Conservation (phyloP, 2,113 vertebrate genomes). For the Toxostoma redivivum region DNA sequence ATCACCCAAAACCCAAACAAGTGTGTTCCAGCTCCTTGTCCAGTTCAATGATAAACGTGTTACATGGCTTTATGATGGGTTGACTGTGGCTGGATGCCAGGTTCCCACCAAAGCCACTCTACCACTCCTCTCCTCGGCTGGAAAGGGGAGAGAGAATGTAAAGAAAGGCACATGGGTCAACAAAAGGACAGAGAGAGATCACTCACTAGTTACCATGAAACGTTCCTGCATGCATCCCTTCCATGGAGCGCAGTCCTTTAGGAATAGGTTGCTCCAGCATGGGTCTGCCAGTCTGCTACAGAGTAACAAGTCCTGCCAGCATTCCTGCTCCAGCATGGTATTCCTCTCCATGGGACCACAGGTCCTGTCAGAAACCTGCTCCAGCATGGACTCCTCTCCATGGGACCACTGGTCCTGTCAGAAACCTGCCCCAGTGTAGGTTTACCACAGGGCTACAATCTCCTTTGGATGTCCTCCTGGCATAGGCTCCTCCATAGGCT, state of each 20-base stretch:
- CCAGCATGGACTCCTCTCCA: fast-evolving
- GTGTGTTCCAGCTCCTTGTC: not conserved
- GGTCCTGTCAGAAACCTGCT: not conserved
- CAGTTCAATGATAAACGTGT: not conserved
- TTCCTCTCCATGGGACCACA: not conserved
- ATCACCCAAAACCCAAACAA: not conserved
- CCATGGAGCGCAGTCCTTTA: not conserved
- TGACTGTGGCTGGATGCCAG: not conserved
- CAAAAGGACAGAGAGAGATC: not conserved
- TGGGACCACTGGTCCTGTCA: not conserved
- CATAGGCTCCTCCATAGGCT: fast-evolving
- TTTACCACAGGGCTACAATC: not conserved
- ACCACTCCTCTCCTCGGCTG: not conserved
- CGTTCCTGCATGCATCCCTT: fast-evolving
- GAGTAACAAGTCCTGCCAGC: not conserved
- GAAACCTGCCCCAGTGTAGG: not conserved
- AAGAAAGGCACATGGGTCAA: not conserved
- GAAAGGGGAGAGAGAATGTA: not conserved
- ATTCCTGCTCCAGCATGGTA: not conserved
- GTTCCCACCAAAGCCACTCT: not conserved
- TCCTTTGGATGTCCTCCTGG: not conserved
- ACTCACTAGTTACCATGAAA: not conserved
- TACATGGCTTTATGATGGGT: not conserved
- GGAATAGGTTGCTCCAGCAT: not conserved
- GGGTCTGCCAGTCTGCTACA: not conserved